Conservation (phyloP, 2,797 vertebrate genomes). For the Mycteria americana region DNA sequence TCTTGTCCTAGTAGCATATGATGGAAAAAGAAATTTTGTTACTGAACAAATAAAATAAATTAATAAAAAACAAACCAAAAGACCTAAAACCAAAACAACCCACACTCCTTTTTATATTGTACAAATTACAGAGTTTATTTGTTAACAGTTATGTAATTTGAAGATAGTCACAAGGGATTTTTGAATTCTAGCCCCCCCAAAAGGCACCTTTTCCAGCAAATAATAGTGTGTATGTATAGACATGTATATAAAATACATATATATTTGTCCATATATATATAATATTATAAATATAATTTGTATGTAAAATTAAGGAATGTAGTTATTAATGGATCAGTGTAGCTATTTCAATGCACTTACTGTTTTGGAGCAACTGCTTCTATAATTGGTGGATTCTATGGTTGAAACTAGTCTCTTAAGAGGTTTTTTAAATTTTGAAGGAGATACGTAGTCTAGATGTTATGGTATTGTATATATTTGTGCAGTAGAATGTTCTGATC, state of each 20-base stretch:
- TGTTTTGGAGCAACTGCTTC: not conserved
- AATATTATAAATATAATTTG: not conserved
- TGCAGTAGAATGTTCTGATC: not conserved
- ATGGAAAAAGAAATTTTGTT: not conserved
- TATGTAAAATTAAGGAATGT: not conserved
- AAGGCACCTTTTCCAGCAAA: not conserved
- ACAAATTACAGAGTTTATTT: not conserved
- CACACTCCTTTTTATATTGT: not conserved
- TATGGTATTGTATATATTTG: not conserved
- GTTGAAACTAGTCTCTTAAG: not conserved
- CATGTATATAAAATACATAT: not conserved
- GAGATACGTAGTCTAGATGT: not conserved
- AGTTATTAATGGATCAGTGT: not conserved
- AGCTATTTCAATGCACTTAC: not conserved
- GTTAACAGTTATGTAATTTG: not conserved
- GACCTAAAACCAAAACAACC: rapidly evolving
- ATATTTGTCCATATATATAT: not conserved
- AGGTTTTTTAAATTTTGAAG: not conserved
- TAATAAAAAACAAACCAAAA: not conserved
- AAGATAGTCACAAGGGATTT: not conserved
- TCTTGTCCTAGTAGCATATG: not conserved
- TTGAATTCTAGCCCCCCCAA: rapidly evolving
- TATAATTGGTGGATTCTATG: not conserved
- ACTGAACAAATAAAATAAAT: not conserved
- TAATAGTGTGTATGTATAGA: not conserved